Evolutionary conservation across 2,888 invertebrate genomes (phyloP), one percentile per base, ranked within the genome.

Genomic region (Hedya salicella): DNA sequence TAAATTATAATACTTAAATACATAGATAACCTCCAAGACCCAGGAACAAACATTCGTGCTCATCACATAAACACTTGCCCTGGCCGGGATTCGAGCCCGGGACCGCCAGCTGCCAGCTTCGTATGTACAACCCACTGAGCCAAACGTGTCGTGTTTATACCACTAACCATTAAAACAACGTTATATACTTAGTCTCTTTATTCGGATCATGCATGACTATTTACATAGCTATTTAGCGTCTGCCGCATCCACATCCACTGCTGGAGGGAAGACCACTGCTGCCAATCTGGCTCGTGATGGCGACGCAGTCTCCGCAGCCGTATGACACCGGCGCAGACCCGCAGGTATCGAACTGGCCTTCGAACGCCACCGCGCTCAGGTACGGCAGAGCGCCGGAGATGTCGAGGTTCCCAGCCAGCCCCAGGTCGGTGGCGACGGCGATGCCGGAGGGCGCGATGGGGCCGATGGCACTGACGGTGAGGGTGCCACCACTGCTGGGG

Each of bases 381-480:
- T 83, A 77, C 25, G 83, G 81, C 46, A 85, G 75, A 49, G 76
- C 76, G 19, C 85, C 85, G 14, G 72, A 73, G 46, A 84, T 70
- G 19, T 69, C 70, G 11, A 83, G 74, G n/a, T 68, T 69, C 52
- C 74, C 74, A 4, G 42, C 64, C 11, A 71, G 70, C 21, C 52
- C 62, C 50, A 71, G 32, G 8, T 71, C 69, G 3, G 72, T 66
- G 6, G 68, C 70, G 2, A 70, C 56, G 6, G 70, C 72, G 13
- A 62, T 56, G 9, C 71, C 73, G 8, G 69, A 70, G 9, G 70
- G 71, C 1, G 66, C 68, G 5, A 64, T 52, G 11, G 53, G 57
- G 11, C 54, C 68, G 17, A 54, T 19, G 36, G 44, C 21, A 11
- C 25, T 53, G 8, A 62, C 49, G 6, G 44, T 30, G n/a, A 60